Evolutionary conservation across 2,113 vertebrate species (phyloP), one percentile per base, ranked within the genome.

Genomic region (Myotis davidii): DNA sequence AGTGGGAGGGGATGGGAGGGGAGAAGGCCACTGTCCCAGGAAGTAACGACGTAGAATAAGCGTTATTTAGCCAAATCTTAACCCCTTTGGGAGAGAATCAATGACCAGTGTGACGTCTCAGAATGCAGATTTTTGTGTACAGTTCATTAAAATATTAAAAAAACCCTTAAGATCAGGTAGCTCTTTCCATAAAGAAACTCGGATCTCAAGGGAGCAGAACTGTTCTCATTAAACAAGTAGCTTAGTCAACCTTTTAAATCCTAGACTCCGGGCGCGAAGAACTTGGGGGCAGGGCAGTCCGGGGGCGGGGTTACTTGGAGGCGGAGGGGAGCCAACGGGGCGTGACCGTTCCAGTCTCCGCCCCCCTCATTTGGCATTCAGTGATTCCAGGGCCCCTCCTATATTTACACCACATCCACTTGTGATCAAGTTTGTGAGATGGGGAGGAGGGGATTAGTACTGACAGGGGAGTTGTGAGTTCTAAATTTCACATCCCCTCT

Each of bases 371-470:
- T 93, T 85, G 89, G 87, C 86, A 82, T 92, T 88, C 64, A 10
- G 65, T 0, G 69, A 48, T 79, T 95, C 78, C 59, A 45, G 52
- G 42, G 76, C 25, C 77, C 90, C 23, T 61, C 72, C 3, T 5
- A 79, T 98, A 97, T 96, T 97, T 98, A 98, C 64, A 97, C 84
- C 95, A 85, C 91, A 87, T 88, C 93, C 85, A 88, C 84, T 95
- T 70, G 54, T 14, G 92, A 67, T 96, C 74, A 12, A 86, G 65
- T 84, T 93, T 34, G 77, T 56, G 74, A 85, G 67, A 48, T 4
- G 27, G 25, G 65, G 8, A 20, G 34, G 27, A 17, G 34, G 21
- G 18, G n/a, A n/a, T 72, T 56, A 42, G 69, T 34, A 18, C 27
- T 17, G 42, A 54, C 27, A 10, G 48, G 7, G 72, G 72, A 70